Percentiles rank a stretch among this genome's conserved stretches.
These are phyloP conservation scores for Cyprinodon tularosa DNA, from an alignment of 2,113 vertebrate species.

Conservation along the genomic window DNA sequence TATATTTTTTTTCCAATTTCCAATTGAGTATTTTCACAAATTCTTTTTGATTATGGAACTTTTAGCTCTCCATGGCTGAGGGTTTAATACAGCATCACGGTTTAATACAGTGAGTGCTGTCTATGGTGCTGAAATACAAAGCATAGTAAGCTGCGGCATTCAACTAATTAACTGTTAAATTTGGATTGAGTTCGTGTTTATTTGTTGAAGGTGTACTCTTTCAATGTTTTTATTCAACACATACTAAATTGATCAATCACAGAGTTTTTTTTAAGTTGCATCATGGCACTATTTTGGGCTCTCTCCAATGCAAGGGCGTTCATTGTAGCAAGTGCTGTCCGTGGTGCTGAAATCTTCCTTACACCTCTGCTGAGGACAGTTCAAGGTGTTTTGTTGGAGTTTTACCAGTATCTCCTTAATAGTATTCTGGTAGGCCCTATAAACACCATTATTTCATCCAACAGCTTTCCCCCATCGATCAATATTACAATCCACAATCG, in stretches of 20 bases:
- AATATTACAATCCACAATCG: conserved; percentile 74
- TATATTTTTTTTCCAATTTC: neutral
- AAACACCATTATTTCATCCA: conserved; percentile 73
- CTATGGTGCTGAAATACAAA: neutral
- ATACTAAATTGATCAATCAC: neutral
- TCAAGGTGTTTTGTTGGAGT: conserved; percentile 57
- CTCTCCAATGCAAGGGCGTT: neutral
- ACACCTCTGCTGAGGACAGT: conserved; percentile 45
- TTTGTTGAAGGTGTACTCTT: neutral
- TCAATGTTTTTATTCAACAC: neutral
- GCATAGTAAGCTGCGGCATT: neutral
- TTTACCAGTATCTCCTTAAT: conserved; percentile 58
- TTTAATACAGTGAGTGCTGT: neutral
- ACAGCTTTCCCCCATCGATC: conserved; percentile 69
- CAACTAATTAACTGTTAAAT: neutral
- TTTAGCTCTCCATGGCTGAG: neutral
- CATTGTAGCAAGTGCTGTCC: conserved; percentile 44
- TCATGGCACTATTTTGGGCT: neutral
- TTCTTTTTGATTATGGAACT: neutral
- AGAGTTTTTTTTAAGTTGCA: neutral
- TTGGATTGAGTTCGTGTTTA: neutral
- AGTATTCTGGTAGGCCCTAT: conserved; percentile 53
- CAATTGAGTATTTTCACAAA: neutral
- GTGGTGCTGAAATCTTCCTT: conserved; percentile 53
- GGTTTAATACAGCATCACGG: neutral